These are phyloP conservation scores for Lasius fuliginosus DNA, from an alignment of 2,888 invertebrate genomes.

Conservation along the genomic window DNA sequence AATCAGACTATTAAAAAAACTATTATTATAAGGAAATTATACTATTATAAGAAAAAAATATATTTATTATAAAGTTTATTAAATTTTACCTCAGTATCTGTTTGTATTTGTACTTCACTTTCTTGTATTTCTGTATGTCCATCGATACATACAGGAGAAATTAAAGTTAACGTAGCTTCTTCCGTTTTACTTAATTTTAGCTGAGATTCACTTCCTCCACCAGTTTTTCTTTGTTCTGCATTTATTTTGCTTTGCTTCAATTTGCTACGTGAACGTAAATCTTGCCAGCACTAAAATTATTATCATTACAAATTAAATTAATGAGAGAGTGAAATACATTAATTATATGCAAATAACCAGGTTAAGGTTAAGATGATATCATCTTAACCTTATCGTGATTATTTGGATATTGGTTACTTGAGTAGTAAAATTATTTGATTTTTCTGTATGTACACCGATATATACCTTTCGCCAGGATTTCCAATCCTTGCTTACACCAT, in stretches of 20 bases:
- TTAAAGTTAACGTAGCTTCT: slow-evolving; percentile 2
- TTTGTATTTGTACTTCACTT: background rate
- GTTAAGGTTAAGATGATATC: too few relatives aligned
- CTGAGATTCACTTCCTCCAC: background rate
- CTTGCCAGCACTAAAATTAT: slow-evolving; percentile 14
- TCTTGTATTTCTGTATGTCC: background rate
- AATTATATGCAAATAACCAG: too few relatives aligned
- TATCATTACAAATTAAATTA: background rate
- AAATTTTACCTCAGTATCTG: slow-evolving; percentile 6
- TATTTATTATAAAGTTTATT: background rate
- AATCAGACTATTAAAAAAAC: too few relatives aligned
- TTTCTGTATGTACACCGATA: too few relatives aligned
- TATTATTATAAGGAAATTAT: too few relatives aligned
- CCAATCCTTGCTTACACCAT: background rate
- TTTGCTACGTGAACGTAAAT: slow-evolving; percentile 7
- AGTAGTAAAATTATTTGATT: too few relatives aligned
- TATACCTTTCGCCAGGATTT: background rate
- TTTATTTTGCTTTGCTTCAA: slow-evolving; percentile 18
- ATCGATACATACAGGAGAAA: background rate
- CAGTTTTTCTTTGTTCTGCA: slow-evolving; percentile 7
- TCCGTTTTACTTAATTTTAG: slow-evolving; percentile 8
- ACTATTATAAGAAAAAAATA: too few relatives aligned
- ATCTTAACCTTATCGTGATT: too few relatives aligned
- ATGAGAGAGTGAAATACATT: too few relatives aligned
- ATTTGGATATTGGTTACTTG: too few relatives aligned